Evolutionary conservation across 37 sponge, comb jelly and placozoan genomes (phyloP).

Genomic region (Halichondria panicea): DNA sequence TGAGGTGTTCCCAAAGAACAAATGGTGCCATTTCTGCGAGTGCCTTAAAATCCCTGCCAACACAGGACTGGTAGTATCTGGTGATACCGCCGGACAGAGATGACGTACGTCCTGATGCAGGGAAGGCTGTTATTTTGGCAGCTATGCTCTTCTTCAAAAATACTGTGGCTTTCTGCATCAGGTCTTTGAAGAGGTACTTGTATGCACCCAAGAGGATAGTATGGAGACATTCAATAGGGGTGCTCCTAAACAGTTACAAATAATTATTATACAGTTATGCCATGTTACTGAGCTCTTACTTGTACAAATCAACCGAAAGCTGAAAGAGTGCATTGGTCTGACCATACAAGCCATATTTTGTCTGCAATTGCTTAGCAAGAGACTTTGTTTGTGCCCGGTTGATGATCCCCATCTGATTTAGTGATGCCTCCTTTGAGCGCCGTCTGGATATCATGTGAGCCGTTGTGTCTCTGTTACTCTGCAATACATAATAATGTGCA

Average conservation of each 20-base stretch:
- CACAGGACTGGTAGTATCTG: constrained; percentile 22
- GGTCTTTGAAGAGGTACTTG: constrained; percentile 21
- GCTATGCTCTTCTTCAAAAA: constrained; percentile 16
- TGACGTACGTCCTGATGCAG: constrained; percentile 9
- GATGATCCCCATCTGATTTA: no score
- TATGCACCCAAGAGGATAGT: constrained; percentile 38
- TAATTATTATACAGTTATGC: background rate
- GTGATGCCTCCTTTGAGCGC: no score
- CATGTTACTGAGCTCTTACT: background rate
- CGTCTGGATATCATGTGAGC: no score
- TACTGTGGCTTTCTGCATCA: constrained; percentile 1
- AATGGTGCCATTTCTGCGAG: constrained; percentile 6
- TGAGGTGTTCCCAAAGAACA: background rate
- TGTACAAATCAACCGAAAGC: background rate
- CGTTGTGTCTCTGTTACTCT: no score
- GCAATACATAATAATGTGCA: no score
- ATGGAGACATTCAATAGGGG: constrained; percentile 40
- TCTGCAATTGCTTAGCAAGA: no score
- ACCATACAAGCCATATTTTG: no score
- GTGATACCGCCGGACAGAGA: constrained; percentile 13
- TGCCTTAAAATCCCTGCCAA: constrained; percentile 42
- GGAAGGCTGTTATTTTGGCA: constrained; percentile 24
- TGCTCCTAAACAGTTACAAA: constrained; percentile 13
- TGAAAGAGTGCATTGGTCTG: constrained; percentile 1
- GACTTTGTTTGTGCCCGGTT: no score